Base-by-base conservation (phyloP, 2,888 invertebrate species). In the Periphyllus acericola region DNA sequence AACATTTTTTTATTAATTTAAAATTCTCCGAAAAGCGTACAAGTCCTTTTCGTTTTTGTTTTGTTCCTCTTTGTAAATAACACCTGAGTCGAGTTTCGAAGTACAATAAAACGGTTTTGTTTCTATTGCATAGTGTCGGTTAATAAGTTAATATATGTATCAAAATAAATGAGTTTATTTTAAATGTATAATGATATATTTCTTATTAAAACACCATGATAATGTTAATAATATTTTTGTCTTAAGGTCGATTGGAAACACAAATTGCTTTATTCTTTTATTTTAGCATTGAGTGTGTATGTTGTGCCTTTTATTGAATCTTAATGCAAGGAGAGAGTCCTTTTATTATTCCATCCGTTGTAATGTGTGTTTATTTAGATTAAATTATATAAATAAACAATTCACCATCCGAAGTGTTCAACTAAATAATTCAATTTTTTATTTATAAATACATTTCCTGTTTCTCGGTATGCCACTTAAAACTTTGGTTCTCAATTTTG, bases 371-470 rank as follows among this genome's bases (percentile, higher is more conserved):
- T 68, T 81, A 46, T 68, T 29, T 46, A 68, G 29, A 68, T 81
- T 40, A 46, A 68, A 79, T 55, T 66, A 40, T 29, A 21, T 40
- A 68, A 66, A 68, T 81, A 81, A 68, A 68, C 40, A 68, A 68
- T 81, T 46, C 32, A 68, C 46, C 21, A 29, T 40, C 36, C 40
- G 11, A 11, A 36, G 60, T 19, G 21, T 68, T 68, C 68, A 11
- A 68, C 40, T 46, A 21, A 36, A n/a, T n/a, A 36, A 80, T 80
- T 36, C 29, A n/a, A 46, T 81, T 40, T 80, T 81, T 46, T 81
- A 81, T 81, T 81, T 68, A 68, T 21, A 60, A 40, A 46, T n/a
- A 66, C 80, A 68, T 81, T 80, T 68, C n/a, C 19, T 17, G 68
- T 68, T 68, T 46, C 14, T 81, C 4, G 5, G 14, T 6, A 29